phyloP scores from a whole-genome alignment of 2,888 invertebrate species.

The Melipona beecheii region DNA sequence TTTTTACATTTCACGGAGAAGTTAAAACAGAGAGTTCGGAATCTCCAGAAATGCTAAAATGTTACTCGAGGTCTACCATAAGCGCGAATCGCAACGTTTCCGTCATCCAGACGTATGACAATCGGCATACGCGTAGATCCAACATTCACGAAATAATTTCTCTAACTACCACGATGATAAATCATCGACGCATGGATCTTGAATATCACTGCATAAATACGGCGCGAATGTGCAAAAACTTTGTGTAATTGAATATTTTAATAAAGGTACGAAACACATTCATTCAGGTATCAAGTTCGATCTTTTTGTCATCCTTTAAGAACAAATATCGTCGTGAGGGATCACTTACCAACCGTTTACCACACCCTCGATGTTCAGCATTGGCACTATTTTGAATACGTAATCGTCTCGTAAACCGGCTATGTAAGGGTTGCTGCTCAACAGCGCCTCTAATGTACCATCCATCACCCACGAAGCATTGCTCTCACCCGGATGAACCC shows the following conservation, averaged over 20 bases:
- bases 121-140: slow-evolving; percentile 57
- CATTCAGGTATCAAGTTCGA: slow-evolving; percentile 4
- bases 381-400: slow-evolving; percentile 94
- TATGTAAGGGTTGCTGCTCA: slow-evolving; percentile 86
- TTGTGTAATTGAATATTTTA: slow-evolving; percentile 76
- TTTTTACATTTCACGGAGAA: background rate
- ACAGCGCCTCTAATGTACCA: slow-evolving; percentile 89
- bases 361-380: slow-evolving; percentile 95
- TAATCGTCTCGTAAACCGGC: slow-evolving; percentile 88
- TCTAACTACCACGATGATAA: slow-evolving; percentile 62
- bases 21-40: background rate
- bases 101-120: slow-evolving; percentile 80
- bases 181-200: slow-evolving; percentile 63
- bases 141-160: slow-evolving; percentile 46
- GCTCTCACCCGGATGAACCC: slow-evolving; percentile 95
- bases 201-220: slow-evolving; percentile 70
- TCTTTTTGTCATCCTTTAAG: background rate
- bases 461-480: slow-evolving; percentile 96
- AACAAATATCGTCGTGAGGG: background rate
- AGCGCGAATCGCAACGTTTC: slow-evolving; percentile 72
- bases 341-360: slow-evolving; percentile 92
- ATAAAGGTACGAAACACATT: slow-evolving; percentile 77
- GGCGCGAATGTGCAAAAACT: slow-evolving; percentile 70
- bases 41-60: background rate
- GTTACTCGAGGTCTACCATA: background rate